phyloP scores from a whole-genome alignment of 2,888 invertebrate species.

The Lepidocyrtinus sp. region DNA sequence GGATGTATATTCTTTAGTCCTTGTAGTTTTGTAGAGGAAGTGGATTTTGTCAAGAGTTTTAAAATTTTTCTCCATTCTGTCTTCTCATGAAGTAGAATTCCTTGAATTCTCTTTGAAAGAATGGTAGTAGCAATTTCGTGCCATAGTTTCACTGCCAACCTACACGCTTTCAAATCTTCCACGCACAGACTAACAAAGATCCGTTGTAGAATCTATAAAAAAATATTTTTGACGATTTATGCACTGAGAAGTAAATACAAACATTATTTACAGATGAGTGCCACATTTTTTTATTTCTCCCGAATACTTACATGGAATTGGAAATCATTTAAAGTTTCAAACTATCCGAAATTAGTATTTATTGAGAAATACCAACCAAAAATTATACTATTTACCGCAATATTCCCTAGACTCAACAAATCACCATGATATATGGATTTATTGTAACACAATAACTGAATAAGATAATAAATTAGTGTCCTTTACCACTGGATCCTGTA shows the following conservation, averaged over 20 bases:
- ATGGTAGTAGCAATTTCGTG: slow-evolving; percentile 49
- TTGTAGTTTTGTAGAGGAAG: slow-evolving; percentile 37
- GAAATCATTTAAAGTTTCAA: background rate
- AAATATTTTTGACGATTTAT: background rate
- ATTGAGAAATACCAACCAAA: background rate
- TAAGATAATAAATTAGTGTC: too few species aligned
- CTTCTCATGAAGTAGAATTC: slow-evolving; percentile 56
- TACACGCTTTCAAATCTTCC: slow-evolving; percentile 61
- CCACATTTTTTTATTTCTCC: too few species aligned
- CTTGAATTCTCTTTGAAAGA: slow-evolving; percentile 42
- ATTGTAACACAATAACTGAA: too few species aligned
- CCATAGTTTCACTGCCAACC: slow-evolving; percentile 56
- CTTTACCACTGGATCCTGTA: slow-evolving; percentile 36
- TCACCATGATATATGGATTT: too few species aligned
- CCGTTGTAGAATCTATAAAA: slow-evolving; percentile 39
- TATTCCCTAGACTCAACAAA: too few species aligned
- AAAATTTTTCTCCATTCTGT: slow-evolving; percentile 59
- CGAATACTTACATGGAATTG: background rate
- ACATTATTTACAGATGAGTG: too few species aligned
- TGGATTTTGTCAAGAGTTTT: slow-evolving; percentile 56
- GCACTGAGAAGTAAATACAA: background rate
- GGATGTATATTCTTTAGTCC: slow-evolving; percentile 46
- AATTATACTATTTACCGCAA: too few species aligned
- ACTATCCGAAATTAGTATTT: background rate
- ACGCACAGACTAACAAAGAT: slow-evolving; percentile 45